Base-by-base conservation (phyloP, 2,797 vertebrate genomes). In the Gambusia yucatana region DNA sequence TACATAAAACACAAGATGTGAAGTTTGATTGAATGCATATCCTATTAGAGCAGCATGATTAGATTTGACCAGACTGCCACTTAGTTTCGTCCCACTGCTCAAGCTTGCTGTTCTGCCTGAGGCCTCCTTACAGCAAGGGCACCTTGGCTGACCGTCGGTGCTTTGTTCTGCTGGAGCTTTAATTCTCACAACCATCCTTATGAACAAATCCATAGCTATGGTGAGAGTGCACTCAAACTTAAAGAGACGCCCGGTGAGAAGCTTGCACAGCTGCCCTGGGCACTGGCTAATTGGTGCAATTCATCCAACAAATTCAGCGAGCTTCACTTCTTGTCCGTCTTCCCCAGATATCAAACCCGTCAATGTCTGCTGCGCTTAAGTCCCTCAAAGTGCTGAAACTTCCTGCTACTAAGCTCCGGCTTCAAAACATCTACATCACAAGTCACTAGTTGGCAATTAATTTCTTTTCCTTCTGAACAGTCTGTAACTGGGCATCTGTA, bases 181-280 rank as follows among this genome's bases (percentile, higher is more conserved):
- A 74, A 75, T 86, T 82, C 76, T 83, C 81, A 86, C 80, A 87
- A 88, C 82, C 33, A 9, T 82, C 82, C 80, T 90, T 84, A 83
- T 80, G 69, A 82, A 52, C 77, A 65, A 73, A 88, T 85, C 81
- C 87, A 87, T 61, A 46, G n/a, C 39, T 44, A 44, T 4, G 2
- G 25, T 73, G 84, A 69, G 87, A 84, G 36, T 39, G 77, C 77
- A 59, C 79, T 80, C 65, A 41, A 79, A 82, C 80, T 85, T 85
- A 81, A 69, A 78, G 85, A 85, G 83, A 86, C 76, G n/a, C 83
- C 69, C 84, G 55, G 33, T 77, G 84, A 92, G 82, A 85, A 76
- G 85, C 90, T 88, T 90, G 88, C 86, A 87, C 87, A 91, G 86
- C 86, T 91, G 87, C 89, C 80, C 71, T 75, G 71, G 86, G 80